phyloP scores from a whole-genome alignment of 1,140 invertebrate genomes.

The Cydia strobilella region DNA sequence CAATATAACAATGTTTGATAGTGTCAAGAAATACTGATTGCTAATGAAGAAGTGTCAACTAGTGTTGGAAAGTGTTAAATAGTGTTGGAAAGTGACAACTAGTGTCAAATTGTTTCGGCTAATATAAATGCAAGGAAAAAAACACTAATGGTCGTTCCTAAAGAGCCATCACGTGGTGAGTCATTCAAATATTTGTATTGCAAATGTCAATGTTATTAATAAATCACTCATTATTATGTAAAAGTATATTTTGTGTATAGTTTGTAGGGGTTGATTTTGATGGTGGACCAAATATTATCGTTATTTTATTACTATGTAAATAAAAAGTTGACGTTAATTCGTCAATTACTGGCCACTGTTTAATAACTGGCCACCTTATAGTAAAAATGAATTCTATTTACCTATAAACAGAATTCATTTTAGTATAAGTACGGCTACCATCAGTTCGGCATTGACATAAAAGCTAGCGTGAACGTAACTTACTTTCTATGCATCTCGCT shows the following conservation, averaged over 20 bases:
- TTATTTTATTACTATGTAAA: neutral
- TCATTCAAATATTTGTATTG: conserved; percentile 1
- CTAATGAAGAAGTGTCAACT: conserved; percentile 6
- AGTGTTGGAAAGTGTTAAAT: neutral
- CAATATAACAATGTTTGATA: neutral
- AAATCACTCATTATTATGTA: neutral
- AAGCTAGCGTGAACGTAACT: too few relatives aligned
- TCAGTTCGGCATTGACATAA: too few relatives aligned
- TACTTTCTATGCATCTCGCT: too few relatives aligned
- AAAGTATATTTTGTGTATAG: neutral
- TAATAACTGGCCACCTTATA: too few relatives aligned
- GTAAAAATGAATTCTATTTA: too few relatives aligned
- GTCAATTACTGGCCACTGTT: too few relatives aligned
- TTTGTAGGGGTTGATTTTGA: neutral
- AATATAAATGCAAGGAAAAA: neutral
- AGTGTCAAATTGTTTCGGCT: neutral
- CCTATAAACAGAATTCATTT: too few relatives aligned
- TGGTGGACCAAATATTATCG: conserved; percentile 14
- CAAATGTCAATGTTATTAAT: neutral
- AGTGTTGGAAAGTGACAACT: neutral
- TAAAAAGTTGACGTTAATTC: too few relatives aligned
- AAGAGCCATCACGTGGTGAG: neutral
- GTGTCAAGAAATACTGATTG: neutral
- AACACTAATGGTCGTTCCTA: conserved; percentile 11
- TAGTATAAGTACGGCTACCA: too few relatives aligned